Evolutionary conservation across 2,113 vertebrate species (phyloP).

Genomic region (Apus apus): DNA sequence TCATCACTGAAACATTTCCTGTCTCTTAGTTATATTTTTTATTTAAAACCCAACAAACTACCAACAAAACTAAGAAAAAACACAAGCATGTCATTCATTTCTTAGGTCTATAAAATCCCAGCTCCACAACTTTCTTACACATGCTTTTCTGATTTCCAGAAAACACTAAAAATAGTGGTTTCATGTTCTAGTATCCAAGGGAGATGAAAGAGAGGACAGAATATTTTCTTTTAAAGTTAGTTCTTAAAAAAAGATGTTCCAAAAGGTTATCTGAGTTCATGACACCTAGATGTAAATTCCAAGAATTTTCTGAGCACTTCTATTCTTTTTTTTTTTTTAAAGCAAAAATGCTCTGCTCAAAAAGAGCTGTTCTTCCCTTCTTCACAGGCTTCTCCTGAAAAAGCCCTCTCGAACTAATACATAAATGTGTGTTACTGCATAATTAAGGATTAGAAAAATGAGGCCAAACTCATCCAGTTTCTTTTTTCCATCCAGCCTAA

Average conservation of each 20-base stretch:
- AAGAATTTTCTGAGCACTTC: neutral
- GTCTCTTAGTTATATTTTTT: neutral
- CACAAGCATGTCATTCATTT: neutral
- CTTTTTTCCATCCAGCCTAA: conserved; percentile 21
- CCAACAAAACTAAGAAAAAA: neutral
- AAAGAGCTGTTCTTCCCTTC: neutral
- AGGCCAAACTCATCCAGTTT: conserved; percentile 13
- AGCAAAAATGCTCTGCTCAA: neutral
- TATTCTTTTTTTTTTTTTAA: neutral
- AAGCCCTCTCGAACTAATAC: conserved; percentile 35
- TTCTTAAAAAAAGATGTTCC: neutral
- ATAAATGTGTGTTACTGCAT: conserved; percentile 18
- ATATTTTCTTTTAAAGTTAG: neutral
- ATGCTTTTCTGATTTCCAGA: neutral
- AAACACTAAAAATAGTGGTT: neutral
- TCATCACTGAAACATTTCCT: neutral
- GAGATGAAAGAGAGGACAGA: neutral
- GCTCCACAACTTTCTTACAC: neutral
- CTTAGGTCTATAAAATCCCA: neutral
- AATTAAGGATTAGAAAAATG: conserved; percentile 17
- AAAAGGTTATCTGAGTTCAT: conserved; percentile 25
- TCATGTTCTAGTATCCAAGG: neutral
- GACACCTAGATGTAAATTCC: neutral
- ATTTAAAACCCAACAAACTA: neutral
- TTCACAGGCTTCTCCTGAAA: neutral